Evolutionary conservation across 2,797 vertebrate genomes (phyloP), one percentile per base, ranked within the genome.

Genomic region (Bryconaethiops microstoma): DNA sequence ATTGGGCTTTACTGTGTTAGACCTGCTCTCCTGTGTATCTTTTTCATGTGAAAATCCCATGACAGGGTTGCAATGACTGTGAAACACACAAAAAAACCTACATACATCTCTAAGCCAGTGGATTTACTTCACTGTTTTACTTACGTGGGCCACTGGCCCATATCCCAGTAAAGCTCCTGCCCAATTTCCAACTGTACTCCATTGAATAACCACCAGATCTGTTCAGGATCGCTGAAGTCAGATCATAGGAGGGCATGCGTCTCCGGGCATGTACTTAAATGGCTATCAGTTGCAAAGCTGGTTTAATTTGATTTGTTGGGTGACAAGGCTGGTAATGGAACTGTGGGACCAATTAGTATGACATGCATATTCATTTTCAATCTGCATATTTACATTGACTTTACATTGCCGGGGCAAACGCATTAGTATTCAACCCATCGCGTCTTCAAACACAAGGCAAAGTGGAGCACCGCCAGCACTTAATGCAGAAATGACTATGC

Each of bases 311-410:
- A 81, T 82, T 81, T 82, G 82, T 76, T 84, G 54, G 39, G 35
- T 45, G 42, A 39, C 52, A 78, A 40, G 65, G 72, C 71, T 48
- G 72, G 78, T 82, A 69, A 80, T 78, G 60, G 65, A 78, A 75
- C 80, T 82, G 74, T 62, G 80, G 81, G 60, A 74, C 71, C 79
- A 78, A 78, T 86, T 82, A 82, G 74, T 67, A 69, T 50, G 25
- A 68, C 55, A 75, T 76, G 71, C 80, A 84, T 82, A 86, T 86
- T 82, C 72, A 82, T 84, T 57, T 75, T 12, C 23, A 35, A 81
- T 80, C 29, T 82, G 69, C 67, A 82, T 84, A 76, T 84, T 57
- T 42, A 55, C 82, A 57, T 71, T 82, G 55, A 70, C 29, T 71
- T 39, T 16, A 42, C 69, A 57, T 60, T 63, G 35, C 84, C 45